phyloP scores from a whole-genome alignment of 2,797 vertebrate genomes.

The Poecilia velifera region DNA sequence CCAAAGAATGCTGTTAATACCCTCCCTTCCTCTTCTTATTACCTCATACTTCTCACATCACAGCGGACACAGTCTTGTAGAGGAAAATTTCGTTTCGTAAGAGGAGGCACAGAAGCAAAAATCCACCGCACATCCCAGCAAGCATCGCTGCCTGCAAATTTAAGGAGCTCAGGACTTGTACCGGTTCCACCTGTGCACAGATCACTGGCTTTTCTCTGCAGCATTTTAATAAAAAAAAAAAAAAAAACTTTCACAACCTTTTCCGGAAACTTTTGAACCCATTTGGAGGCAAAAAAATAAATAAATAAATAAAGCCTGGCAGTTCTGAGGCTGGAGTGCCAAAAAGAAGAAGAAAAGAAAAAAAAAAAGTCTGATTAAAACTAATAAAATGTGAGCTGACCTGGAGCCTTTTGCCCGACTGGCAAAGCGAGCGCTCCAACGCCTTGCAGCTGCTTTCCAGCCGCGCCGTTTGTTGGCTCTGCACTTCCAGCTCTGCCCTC shows the following conservation, averaged over 20 bases:
- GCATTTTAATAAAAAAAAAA: slow-evolving; percentile 13
- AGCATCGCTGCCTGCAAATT: slow-evolving; percentile 48
- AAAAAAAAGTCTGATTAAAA: slow-evolving; percentile 6
- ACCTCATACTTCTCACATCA: slow-evolving; percentile 60
- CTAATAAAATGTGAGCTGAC: slow-evolving; percentile 67
- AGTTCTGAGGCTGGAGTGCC: neutral
- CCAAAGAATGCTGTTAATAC: slow-evolving; percentile 65
- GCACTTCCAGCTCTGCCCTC: slow-evolving; percentile 86
- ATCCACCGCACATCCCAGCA: slow-evolving; percentile 45
- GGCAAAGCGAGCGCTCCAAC: slow-evolving; percentile 90
- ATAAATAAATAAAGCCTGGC: neutral
- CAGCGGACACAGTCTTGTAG: slow-evolving; percentile 42
- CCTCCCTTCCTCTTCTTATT: slow-evolving; percentile 53
- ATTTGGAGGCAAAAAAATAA: neutral
- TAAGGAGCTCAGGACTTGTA: slow-evolving; percentile 60
- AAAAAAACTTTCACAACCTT: slow-evolving; percentile 7
- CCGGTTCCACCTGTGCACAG: slow-evolving; percentile 40
- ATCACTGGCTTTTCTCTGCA: slow-evolving; percentile 5
- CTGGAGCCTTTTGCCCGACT: slow-evolving; percentile 88
- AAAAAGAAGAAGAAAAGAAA: neutral
- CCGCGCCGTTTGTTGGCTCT: slow-evolving; percentile 87
- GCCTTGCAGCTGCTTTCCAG: slow-evolving; percentile 91
- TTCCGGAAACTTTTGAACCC: slow-evolving; percentile 1
- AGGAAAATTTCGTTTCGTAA: slow-evolving; percentile 21
- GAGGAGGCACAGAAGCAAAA: slow-evolving; percentile 31